A percentile compares a stretch with the other conserved stretches of the same genome.
These are phyloP conservation scores for Chrysopilus asiliformis DNA, from an alignment of 2,888 invertebrate species.

Conservation along the genomic window DNA sequence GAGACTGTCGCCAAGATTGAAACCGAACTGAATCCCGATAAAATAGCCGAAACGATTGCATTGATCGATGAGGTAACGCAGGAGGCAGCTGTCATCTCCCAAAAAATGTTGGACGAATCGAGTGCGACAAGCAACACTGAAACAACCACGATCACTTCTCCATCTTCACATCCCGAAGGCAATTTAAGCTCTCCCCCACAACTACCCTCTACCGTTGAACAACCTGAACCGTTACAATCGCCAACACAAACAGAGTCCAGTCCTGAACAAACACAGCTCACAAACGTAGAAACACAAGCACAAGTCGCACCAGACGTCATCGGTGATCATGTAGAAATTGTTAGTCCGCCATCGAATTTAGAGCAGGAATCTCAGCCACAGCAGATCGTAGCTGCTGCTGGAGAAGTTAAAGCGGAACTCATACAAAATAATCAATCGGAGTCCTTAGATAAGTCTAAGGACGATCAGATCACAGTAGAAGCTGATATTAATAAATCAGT, in stretches of 20 bases:
- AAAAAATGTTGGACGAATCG: conserved; percentile 2
- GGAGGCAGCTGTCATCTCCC: conserved; percentile 6
- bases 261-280: background rate
- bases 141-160: background rate
- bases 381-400: no score
- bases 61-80: conserved; percentile 13
- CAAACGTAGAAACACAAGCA: background rate
- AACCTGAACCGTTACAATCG: background rate
- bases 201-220: background rate
- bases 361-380: no score
- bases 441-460: no score
- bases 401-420: no score
- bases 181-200: background rate
- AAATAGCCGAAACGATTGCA: conserved; percentile 9
- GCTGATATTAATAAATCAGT: no score
- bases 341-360: no score
- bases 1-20: background rate
- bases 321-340: no score
- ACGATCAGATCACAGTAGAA: no score
- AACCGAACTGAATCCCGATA: no score
- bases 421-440: no score
- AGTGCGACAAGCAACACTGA: background rate
- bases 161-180: conserved; percentile 9
- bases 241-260: background rate
- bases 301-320: background rate